A percentile compares a stretch with the other conserved stretches of the same genome.
Conservation (phyloP, 2,888 invertebrate genomes). For the Atherix ibis region DNA sequence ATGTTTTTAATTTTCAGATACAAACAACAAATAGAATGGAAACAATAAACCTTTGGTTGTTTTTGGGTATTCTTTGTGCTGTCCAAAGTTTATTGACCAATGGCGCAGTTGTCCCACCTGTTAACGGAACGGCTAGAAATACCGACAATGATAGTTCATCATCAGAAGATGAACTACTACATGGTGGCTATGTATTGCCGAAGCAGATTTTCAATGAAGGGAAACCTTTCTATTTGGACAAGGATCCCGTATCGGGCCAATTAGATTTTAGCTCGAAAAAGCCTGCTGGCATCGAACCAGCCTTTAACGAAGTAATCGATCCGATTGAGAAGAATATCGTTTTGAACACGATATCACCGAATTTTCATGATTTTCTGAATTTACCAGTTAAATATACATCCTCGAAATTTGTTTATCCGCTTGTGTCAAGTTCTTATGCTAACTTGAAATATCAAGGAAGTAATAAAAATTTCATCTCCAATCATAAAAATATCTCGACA, state of each 20-base stretch:
- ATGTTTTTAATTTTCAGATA: too few species aligned
- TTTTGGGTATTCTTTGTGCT: too few species aligned
- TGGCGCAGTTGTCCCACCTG: too few species aligned
- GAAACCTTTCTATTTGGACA: slow-evolving; percentile 51
- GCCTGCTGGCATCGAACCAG: slow-evolving; percentile 29
- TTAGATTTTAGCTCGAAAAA: slow-evolving; percentile 44
- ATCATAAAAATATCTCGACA: slow-evolving; percentile 32
- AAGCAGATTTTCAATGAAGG: slow-evolving; percentile 50
- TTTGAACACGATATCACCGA: slow-evolving; percentile 42
- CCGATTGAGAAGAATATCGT: slow-evolving; percentile 40
- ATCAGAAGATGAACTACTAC: slow-evolving; percentile 24
- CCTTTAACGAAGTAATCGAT: slow-evolving; percentile 28
- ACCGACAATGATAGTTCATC: neutral
- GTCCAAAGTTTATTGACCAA: too few species aligned
- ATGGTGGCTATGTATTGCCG: slow-evolving; percentile 30
- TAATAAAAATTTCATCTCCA: slow-evolving; percentile 35
- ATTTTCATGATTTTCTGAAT: slow-evolving; percentile 51
- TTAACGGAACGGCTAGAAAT: too few species aligned
- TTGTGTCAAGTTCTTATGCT: slow-evolving; percentile 56
- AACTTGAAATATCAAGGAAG: slow-evolving; percentile 55
- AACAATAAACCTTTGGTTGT: too few species aligned
- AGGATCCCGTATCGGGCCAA: slow-evolving; percentile 49
- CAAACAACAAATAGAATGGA: too few species aligned
- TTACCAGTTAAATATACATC: slow-evolving; percentile 51
- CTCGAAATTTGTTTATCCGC: slow-evolving; percentile 49